phyloP scores from a whole-genome alignment of 2,888 invertebrate genomes.

The Harpalus rufipes region DNA sequence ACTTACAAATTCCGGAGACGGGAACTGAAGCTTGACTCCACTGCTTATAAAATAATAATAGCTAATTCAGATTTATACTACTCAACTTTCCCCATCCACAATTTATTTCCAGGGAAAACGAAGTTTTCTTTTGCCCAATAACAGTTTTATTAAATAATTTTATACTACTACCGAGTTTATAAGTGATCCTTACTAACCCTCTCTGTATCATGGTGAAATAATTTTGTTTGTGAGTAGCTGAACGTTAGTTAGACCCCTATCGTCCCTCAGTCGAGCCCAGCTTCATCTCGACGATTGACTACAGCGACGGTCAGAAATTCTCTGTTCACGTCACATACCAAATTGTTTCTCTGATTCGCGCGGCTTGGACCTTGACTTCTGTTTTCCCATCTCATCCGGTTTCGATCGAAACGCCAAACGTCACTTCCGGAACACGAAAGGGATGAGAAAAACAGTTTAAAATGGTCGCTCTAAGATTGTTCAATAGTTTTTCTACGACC shows the following conservation, averaged over 20 bases:
- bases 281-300: background rate
- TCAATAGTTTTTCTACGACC: too few species aligned
- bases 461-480: background rate
- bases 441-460: constrained; percentile 1
- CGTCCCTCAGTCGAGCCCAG: too few species aligned
- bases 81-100: constrained; percentile 20
- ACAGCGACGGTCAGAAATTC: background rate
- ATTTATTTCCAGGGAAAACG: too few species aligned
- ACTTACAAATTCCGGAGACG: constrained; percentile 34
- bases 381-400: constrained; percentile 50
- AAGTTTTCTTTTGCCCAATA: too few species aligned
- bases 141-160: too few species aligned
- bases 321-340: constrained; percentile 7
- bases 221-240: too few species aligned
- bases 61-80: constrained; percentile 61
- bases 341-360: constrained; percentile 37
- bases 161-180: too few species aligned
- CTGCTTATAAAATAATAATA: constrained; percentile 64
- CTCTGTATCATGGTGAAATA: too few species aligned
- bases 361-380: constrained; percentile 15
- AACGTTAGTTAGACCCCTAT: too few species aligned
- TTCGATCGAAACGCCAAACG: constrained; percentile 35
- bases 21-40: constrained; percentile 17
- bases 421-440: constrained; percentile 27
- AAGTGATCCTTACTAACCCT: too few species aligned